Evolutionary conservation across 2,113 vertebrate species (phyloP).

Genomic region (Tragulus kanchil): DNA sequence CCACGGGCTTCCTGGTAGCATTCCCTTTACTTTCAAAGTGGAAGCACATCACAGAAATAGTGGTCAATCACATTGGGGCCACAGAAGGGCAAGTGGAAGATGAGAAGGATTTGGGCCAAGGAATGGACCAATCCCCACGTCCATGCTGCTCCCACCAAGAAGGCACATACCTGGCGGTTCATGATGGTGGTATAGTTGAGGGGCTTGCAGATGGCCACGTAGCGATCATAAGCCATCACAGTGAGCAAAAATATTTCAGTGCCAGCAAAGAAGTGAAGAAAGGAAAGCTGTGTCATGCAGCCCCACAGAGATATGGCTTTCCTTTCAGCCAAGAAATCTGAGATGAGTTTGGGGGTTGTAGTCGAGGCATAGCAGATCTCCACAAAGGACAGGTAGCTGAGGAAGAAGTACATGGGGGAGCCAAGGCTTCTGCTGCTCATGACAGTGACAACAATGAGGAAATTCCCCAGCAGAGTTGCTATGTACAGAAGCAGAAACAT

Average conservation of each 20-base stretch:
- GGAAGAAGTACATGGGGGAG: not conserved
- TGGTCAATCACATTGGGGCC: constrained; percentile 79
- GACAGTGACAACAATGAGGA: constrained; percentile 60
- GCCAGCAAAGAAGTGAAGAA: constrained; percentile 67
- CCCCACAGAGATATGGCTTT: constrained; percentile 70
- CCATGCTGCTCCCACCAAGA: constrained; percentile 58
- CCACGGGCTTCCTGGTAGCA: accelerated
- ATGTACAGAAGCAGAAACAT: constrained; percentile 65
- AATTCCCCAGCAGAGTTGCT: constrained; percentile 58
- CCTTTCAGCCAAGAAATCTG: not conserved
- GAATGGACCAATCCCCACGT: constrained; percentile 65
- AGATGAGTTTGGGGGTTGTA: not conserved
- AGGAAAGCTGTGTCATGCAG: constrained; percentile 73
- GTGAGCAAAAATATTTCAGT: constrained; percentile 67
- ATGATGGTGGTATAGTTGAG: constrained; percentile 70
- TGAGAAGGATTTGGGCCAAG: constrained; percentile 64
- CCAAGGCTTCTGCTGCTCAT: not conserved
- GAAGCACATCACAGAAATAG: constrained; percentile 83
- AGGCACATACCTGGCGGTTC: constrained; percentile 11
- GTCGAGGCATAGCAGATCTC: not conserved
- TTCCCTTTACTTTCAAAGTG: not conserved
- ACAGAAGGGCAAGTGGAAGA: constrained; percentile 76
- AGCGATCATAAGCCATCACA: constrained; percentile 76
- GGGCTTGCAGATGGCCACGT: constrained; percentile 64
- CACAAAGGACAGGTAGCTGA: not conserved